Percentiles rank a stretch among this genome's conserved stretches.
Evolutionary conservation across 2,113 vertebrate species (phyloP).

Genomic region (Elanoides forficatus): DNA sequence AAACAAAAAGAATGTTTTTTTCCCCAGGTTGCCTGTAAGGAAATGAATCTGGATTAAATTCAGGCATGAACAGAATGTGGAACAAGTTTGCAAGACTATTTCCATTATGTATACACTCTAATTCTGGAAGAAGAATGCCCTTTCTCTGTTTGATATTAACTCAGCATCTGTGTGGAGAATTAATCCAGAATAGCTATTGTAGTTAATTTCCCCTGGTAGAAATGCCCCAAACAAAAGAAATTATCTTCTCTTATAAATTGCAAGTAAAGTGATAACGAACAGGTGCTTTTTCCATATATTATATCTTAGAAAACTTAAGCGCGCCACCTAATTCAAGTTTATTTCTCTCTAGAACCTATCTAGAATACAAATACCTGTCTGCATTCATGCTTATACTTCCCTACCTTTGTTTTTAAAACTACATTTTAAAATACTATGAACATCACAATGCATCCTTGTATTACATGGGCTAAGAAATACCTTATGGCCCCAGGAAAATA

Average conservation of each 20-base stretch:
- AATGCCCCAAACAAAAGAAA: neutral
- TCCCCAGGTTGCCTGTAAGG: neutral
- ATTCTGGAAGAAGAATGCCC: neutral
- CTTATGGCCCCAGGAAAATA: neutral
- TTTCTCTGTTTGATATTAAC: neutral
- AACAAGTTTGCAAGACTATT: neutral
- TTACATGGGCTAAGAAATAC: neutral
- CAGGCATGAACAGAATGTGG: neutral
- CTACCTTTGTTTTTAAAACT: neutral
- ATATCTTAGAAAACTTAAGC: neutral
- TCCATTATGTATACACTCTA: neutral
- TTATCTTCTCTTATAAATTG: conserved; percentile 1
- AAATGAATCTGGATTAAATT: conserved; percentile 2
- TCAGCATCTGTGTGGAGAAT: neutral
- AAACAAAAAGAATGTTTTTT: neutral
- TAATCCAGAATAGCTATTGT: neutral
- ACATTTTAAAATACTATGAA: neutral
- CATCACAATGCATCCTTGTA: neutral
- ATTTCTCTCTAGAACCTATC: neutral
- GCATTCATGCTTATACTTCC: neutral
- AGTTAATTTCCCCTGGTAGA: neutral
- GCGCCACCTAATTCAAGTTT: neutral
- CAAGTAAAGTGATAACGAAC: neutral
- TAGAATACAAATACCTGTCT: neutral
- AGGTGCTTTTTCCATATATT: neutral